phyloP scores from a whole-genome alignment of 1,140 invertebrate species.

The Ostrea denselamellosa region DNA sequence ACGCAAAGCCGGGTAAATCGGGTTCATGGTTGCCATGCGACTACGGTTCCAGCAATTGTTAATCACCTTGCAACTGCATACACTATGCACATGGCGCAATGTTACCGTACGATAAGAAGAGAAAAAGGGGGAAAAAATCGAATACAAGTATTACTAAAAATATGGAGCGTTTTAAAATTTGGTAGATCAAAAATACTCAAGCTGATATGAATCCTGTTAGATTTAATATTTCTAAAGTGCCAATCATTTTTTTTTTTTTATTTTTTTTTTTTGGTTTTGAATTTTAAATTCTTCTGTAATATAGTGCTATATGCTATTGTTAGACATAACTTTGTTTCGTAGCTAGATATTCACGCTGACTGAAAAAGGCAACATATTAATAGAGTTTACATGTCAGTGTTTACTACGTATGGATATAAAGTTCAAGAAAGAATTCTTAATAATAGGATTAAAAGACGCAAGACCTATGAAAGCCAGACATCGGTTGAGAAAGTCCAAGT shows the following conservation, averaged over 20 bases:
- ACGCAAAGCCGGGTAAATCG: constrained; percentile 10
- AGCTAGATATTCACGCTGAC: background rate
- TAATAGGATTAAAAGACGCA: constrained; percentile 15
- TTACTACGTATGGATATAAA: background rate
- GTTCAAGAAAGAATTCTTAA: background rate
- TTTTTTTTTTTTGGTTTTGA: background rate
- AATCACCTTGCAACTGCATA: constrained; percentile 22
- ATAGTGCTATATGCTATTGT: background rate
- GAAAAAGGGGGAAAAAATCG: background rate
- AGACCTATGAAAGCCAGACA: background rate
- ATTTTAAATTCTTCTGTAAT: background rate
- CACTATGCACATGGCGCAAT: constrained; percentile 8
- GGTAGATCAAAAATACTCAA: background rate
- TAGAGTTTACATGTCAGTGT: background rate
- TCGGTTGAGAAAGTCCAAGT: background rate
- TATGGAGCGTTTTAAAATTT: background rate
- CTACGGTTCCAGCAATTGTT: constrained; percentile 28
- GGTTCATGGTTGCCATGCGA: constrained; percentile 30
- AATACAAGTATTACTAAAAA: background rate
- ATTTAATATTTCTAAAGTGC: background rate
- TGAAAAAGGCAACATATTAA: background rate
- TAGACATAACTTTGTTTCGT: constrained; percentile 12
- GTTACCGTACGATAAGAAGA: background rate
- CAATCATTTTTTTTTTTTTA: too few relatives aligned
- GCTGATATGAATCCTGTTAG: background rate